phyloP scores from a whole-genome alignment of 2,797 vertebrate species.

The Centroberyx gerrardi region DNA sequence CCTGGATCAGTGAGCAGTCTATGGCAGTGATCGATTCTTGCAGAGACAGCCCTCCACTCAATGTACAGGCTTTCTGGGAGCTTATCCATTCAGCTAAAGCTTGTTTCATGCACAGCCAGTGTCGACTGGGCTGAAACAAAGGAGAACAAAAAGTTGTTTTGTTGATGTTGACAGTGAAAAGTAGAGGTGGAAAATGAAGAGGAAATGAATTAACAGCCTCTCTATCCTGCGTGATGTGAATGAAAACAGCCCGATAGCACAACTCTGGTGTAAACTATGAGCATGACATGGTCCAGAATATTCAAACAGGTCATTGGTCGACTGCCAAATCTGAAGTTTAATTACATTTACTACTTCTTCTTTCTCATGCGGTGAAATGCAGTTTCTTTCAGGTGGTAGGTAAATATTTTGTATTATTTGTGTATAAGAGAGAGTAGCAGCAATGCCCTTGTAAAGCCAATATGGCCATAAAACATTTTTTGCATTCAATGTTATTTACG shows the following conservation, averaged over 20 bases:
- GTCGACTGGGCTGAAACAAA: neutral
- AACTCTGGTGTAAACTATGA: conserved; percentile 24
- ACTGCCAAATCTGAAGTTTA: neutral
- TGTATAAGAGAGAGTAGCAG: no score
- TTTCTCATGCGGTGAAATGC: neutral
- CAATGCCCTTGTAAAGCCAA: no score
- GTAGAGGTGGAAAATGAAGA: neutral
- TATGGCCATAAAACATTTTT: no score
- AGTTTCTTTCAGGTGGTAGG: no score
- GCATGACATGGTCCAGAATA: neutral
- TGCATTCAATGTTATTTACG: no score
- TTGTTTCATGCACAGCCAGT: no score
- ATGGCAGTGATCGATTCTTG: neutral
- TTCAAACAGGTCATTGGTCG: neutral
- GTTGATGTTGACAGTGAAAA: neutral
- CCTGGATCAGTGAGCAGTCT: neutral
- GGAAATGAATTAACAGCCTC: neutral
- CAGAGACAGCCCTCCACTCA: neutral
- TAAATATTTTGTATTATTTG: no score
- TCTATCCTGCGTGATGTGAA: conserved; percentile 1
- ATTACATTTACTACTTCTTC: neutral
- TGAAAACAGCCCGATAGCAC: neutral
- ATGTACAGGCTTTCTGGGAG: no score
- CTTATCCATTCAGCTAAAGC: neutral
- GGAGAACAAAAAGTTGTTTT: neutral